Conservation (phyloP, 2,888 invertebrate genomes). For the Phaonia tiefii region DNA sequence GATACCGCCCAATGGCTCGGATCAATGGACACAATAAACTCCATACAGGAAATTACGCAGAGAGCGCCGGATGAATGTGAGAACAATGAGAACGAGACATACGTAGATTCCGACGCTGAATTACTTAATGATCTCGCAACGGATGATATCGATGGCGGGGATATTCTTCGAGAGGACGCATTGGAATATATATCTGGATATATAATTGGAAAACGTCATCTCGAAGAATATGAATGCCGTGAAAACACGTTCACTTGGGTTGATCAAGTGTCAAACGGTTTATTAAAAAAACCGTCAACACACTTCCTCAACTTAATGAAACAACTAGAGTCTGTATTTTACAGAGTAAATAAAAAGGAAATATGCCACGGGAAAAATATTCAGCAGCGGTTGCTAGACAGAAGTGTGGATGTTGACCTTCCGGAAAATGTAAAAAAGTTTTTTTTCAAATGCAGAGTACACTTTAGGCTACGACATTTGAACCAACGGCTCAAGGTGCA, state of each 20-base stretch:
- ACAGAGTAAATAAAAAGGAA: background rate
- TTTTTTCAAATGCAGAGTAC: background rate
- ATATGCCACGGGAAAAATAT: background rate
- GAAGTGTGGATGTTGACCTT: background rate
- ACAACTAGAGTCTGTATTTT: background rate
- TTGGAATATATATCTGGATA: constrained; percentile 34
- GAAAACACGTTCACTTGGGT: constrained; percentile 48
- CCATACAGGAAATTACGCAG: background rate
- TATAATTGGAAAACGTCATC: constrained; percentile 22
- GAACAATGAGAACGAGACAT: background rate
- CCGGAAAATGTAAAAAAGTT: background rate
- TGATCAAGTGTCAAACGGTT: constrained; percentile 42
- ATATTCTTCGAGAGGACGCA: constrained; percentile 42
- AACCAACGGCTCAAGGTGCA: background rate
- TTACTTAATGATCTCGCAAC: background rate
- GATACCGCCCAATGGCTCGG: constrained; percentile 7
- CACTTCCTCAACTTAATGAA: background rate
- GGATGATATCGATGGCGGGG: constrained; percentile 24
- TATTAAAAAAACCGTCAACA: constrained; percentile 34
- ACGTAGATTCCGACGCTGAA: background rate
- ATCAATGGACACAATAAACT: background rate
- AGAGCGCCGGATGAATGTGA: too few species aligned
- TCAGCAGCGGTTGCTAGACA: background rate
- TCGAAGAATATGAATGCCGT: constrained; percentile 27
- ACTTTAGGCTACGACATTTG: background rate